Conservation (phyloP, 2,113 vertebrate genomes). For the Leptocoma aspasia region DNA sequence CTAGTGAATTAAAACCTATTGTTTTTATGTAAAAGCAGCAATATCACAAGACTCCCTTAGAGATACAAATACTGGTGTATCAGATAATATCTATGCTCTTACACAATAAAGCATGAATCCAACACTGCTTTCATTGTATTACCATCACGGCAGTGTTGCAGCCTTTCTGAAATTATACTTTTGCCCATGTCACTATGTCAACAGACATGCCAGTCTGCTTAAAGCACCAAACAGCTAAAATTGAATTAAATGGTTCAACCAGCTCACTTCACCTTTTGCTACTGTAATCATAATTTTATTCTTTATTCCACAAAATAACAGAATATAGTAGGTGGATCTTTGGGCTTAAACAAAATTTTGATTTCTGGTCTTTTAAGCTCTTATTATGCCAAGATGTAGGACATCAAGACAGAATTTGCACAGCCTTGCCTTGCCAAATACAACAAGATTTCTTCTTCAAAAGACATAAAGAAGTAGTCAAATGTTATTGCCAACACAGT, state of each 20-base stretch:
- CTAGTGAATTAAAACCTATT: neutral
- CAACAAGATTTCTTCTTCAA: neutral
- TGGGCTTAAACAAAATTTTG: neutral
- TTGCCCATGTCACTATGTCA: neutral
- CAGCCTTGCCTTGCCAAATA: neutral
- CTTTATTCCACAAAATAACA: neutral
- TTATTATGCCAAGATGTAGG: neutral
- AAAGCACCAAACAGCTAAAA: neutral
- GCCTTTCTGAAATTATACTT: slow-evolving; percentile 17
- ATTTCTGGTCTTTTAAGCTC: neutral
- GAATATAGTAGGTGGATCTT: neutral
- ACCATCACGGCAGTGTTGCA: neutral
- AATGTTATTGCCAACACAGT: neutral
- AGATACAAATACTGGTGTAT: neutral
- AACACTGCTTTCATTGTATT: neutral
- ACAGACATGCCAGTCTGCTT: neutral
- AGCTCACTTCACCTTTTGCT: neutral
- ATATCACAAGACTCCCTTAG: neutral
- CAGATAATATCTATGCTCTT: neutral
- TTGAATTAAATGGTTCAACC: neutral
- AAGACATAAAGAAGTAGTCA: neutral
- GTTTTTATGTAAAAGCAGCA: neutral
- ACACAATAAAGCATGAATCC: neutral
- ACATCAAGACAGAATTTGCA: neutral
- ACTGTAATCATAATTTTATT: neutral